These are phyloP conservation scores for Pseudococcus longispinus DNA, from an alignment of 2,888 invertebrate species.

Conservation along the genomic window DNA sequence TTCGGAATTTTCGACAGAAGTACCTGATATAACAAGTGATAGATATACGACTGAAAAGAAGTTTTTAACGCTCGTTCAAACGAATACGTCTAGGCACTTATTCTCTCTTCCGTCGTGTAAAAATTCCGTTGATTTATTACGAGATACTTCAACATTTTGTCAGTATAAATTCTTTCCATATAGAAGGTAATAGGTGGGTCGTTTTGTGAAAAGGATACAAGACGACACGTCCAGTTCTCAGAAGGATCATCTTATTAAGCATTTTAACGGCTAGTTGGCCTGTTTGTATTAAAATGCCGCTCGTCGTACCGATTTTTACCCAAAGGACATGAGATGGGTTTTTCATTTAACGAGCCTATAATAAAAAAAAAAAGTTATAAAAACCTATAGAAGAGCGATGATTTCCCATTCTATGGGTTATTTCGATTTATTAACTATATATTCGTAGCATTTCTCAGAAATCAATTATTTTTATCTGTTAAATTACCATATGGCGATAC, in stretches of 20 bases:
- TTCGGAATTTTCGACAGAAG: not conserved
- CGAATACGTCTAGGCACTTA: not conserved
- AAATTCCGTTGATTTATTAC: constrained; percentile 3
- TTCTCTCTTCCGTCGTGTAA: not conserved
- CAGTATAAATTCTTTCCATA: not conserved
- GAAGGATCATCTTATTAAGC: constrained; percentile 19
- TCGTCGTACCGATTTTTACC: not conserved
- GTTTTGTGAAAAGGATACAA: not conserved
- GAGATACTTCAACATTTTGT: not conserved
- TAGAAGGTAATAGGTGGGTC: not conserved
- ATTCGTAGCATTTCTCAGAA: not conserved
- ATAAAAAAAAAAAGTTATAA: not conserved
- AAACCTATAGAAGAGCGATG: not conserved
- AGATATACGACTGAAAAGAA: not conserved
- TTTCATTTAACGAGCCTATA: not conserved
- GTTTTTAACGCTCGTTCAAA: not conserved
- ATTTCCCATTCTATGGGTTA: not conserved
- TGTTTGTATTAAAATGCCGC: not conserved
- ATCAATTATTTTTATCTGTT: not conserved
- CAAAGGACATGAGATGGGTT: not conserved
- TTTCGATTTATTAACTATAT: not conserved
- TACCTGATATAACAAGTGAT: not conserved
- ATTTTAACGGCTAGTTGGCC: not conserved
- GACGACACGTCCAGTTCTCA: constrained; percentile 12
- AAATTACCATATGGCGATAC: not conserved